Base-by-base conservation (phyloP, 2,797 vertebrate species). In the Psittacula echo region DNA sequence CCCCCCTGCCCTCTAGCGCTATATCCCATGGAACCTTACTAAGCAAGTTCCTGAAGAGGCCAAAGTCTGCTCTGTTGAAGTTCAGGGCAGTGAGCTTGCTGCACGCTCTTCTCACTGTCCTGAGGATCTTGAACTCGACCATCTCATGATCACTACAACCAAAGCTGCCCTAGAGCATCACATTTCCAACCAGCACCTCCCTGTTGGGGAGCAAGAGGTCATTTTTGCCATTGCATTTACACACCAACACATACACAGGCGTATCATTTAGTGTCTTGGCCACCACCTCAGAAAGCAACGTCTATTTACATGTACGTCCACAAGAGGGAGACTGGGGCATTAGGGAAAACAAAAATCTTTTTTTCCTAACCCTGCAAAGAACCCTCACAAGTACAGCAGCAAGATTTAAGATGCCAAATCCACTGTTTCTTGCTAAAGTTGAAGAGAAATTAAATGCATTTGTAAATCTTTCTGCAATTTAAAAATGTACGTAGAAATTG, bases 281-380 rank as follows among this genome's bases (percentile, higher is more conserved):
- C 29, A 48, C 2, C 2, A 3, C 16, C 42, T 20, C 42, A 54
- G 41, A 77, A 83, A 83, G 34, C 65, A 77, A 71, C 13, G 10
- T 45, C 56, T 10, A 23, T 14, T 77, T 41, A 60, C 54, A 56
- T 0, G 8, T 26, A 62, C 0, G 0, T 74, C 92, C 93, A 92
- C 84, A 71, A 86, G 96, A 95, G 92, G 94, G 94, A 92, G 96
- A 86, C 22, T 0, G 51, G 20, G 90, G 68, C 85, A 80, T 7
- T 37, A 53, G 12, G 6, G 13, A 94, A 91, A 73, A 71, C 47
- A 81, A 73, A 73, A 73, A 60, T 2, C 19, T 13, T 13, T 30
- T 27, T 48, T 65, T 85, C 44, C 48, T 29, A 68, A 85, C 8
- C 29, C 47, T 48, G 47, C 24, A 48, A 58, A 24, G 21, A 79